Conservation (phyloP, 2,113 vertebrate genomes). For the Indicator indicator region DNA sequence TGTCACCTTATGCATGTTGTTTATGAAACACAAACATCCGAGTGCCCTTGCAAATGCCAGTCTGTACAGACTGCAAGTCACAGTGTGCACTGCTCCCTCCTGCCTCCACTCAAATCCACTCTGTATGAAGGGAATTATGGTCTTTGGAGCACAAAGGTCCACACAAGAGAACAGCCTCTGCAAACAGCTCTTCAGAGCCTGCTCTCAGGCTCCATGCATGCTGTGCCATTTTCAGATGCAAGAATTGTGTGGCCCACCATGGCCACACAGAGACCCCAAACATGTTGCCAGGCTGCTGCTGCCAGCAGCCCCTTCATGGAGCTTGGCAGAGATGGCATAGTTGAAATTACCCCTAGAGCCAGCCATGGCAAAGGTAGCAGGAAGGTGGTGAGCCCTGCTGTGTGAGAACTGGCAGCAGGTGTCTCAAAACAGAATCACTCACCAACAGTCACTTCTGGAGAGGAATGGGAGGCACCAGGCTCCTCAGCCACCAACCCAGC, state of each 20-base stretch:
- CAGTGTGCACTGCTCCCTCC: background rate
- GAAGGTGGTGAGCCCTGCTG: background rate
- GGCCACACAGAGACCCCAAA: background rate
- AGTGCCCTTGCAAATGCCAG: background rate
- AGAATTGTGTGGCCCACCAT: background rate
- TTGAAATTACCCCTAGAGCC: background rate
- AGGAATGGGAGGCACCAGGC: background rate
- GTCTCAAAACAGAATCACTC: background rate
- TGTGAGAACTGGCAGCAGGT: background rate
- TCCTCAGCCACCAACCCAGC: background rate
- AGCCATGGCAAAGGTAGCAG: background rate
- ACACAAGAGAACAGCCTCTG: background rate
- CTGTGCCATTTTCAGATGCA: background rate
- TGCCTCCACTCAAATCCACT: background rate
- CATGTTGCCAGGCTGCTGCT: rapidly evolving
- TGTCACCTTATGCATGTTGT: background rate
- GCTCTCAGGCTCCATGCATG: background rate
- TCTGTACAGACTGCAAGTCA: background rate
- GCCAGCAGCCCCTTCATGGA: background rate
- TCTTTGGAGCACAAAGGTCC: background rate
- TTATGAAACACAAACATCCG: background rate
- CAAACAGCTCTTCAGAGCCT: background rate
- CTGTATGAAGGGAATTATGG: background rate
- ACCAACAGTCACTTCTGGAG: background rate
- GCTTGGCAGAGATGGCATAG: background rate